Evolutionary conservation across 2,888 invertebrate genomes (phyloP).

Genomic region (Tetramorium bicarinatum): DNA sequence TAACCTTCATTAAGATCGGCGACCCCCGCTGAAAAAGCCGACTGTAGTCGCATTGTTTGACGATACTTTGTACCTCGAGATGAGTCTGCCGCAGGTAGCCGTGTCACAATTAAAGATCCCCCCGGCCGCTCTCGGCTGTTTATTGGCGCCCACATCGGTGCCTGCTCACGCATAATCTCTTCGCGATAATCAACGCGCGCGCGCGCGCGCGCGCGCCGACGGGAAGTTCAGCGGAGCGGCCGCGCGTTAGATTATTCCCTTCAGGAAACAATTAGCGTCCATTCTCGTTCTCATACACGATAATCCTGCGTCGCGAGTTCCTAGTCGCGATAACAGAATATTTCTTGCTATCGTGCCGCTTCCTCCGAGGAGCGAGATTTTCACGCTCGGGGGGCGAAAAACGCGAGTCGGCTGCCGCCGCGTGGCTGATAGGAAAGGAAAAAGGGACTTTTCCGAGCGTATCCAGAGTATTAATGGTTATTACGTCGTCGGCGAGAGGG

Average conservation of each 20-base stretch:
- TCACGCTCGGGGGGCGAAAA: slow-evolving; percentile 49
- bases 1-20: slow-evolving; percentile 10
- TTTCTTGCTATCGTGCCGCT: slow-evolving; percentile 24
- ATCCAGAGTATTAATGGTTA: slow-evolving; percentile 34
- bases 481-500: slow-evolving; percentile 26
- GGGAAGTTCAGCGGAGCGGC: slow-evolving; percentile 34
- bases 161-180: slow-evolving; percentile 17
- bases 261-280: slow-evolving; percentile 65
- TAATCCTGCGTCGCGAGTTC: slow-evolving; percentile 56
- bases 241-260: slow-evolving; percentile 35
- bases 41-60: slow-evolving; percentile 6
- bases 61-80: not conserved
- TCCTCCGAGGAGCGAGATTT: slow-evolving; percentile 13
- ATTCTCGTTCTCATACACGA: slow-evolving; percentile 60
- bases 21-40: not conserved
- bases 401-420: not conserved
- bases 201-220: slow-evolving; percentile 12
- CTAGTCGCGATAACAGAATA: slow-evolving; percentile 50
- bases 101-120: slow-evolving; percentile 23
- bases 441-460: slow-evolving; percentile 16
- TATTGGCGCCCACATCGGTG: not conserved
- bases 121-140: not conserved
- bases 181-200: slow-evolving; percentile 36
- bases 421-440: not conserved
- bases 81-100: not conserved